These are phyloP conservation scores for Cydia amplana DNA, from an alignment of 1,140 invertebrate species.

Conservation along the genomic window DNA sequence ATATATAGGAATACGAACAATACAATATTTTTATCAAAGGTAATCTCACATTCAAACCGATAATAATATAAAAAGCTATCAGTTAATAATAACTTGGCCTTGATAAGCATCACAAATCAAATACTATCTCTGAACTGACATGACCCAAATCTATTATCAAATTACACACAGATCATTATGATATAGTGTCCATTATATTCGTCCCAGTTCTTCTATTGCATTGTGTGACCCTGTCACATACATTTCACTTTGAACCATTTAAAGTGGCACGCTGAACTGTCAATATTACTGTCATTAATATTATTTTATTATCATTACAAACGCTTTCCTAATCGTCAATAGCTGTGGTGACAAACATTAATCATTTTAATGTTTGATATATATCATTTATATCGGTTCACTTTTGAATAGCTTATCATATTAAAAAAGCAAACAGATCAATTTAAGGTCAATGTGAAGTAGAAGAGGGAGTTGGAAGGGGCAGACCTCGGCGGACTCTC, in stretches of 20 bases:
- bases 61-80: background rate
- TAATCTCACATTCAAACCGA: background rate
- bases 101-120: conserved; percentile 3
- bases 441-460: too few relatives aligned
- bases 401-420: background rate
- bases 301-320: background rate
- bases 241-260: conserved; percentile 4
- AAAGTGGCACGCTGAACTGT: background rate
- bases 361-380: conserved; percentile 21
- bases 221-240: conserved; percentile 24
- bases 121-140: background rate
- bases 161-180: background rate
- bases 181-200: background rate
- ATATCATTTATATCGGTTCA: background rate
- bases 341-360: background rate
- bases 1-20: too few relatives aligned
- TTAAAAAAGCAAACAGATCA: background rate
- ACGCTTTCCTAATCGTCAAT: background rate
- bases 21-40: background rate
- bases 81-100: background rate
- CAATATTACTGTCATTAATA: background rate
- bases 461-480: too few relatives aligned
- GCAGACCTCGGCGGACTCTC: too few relatives aligned
- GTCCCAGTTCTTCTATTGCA: background rate
- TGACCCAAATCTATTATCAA: conserved; percentile 6